These are phyloP conservation scores for Actinemys pallida DNA, from an alignment of 2,113 vertebrate species.

Conservation along the genomic window DNA sequence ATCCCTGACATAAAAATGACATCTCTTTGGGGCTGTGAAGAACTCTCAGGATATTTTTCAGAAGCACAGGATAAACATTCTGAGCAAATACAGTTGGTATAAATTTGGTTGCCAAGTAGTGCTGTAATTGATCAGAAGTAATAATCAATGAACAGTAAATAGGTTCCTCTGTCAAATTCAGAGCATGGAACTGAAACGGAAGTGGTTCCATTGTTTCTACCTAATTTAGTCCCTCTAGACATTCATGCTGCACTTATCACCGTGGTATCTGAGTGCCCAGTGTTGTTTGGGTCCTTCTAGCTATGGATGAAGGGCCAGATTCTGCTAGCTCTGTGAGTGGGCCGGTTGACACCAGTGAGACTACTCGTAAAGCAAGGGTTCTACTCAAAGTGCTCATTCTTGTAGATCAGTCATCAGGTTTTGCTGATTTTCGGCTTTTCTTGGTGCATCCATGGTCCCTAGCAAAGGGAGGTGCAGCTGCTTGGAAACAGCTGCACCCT, in stretches of 20 bases:
- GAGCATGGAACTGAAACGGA: too few species aligned
- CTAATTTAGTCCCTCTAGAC: too few species aligned
- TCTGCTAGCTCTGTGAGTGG: neutral
- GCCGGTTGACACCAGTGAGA: neutral
- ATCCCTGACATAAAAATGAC: neutral
- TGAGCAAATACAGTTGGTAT: accelerated
- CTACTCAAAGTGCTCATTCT: neutral
- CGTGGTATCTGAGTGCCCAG: too few species aligned
- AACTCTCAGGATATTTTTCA: accelerated
- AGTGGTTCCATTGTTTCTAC: too few species aligned
- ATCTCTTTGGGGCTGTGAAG: neutral
- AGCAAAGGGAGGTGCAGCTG: neutral
- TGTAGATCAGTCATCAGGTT: accelerated
- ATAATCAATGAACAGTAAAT: neutral
- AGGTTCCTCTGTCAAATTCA: neutral
- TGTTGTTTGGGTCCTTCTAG: neutral
- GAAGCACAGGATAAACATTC: neutral
- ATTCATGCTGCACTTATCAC: too few species aligned
- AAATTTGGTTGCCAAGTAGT: accelerated
- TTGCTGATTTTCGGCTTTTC: neutral
- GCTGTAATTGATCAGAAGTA: neutral
- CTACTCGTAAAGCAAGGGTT: neutral
- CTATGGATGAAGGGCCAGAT: neutral
- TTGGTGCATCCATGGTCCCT: neutral
- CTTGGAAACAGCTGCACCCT: neutral